Conservation (phyloP, 2,888 invertebrate genomes). For the Trichopria drosophilae region DNA sequence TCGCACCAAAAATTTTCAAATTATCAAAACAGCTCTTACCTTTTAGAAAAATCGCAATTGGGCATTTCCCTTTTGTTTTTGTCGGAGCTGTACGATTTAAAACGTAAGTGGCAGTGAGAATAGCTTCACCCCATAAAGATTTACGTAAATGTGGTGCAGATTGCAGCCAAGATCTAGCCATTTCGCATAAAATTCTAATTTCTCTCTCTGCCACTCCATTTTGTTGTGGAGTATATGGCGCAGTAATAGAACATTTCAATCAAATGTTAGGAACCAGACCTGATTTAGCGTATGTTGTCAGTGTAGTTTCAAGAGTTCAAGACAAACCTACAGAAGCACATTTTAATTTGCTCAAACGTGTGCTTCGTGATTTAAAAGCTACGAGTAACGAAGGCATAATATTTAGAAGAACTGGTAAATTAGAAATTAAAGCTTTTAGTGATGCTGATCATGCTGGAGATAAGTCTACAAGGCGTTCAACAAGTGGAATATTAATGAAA, state of each 20-base stretch:
- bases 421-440: no score
- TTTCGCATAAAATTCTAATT: slow-evolving; percentile 13
- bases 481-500: no score
- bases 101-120: slow-evolving; percentile 4
- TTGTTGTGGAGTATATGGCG: slow-evolving; percentile 16
- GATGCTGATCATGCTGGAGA: no score
- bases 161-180: slow-evolving; percentile 8
- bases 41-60: slow-evolving; percentile 8
- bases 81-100: slow-evolving; percentile 14
- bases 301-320: no score
- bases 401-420: no score
- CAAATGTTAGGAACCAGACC: no score
- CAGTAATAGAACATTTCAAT: slow-evolving; percentile 6
- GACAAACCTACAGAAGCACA: no score
- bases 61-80: slow-evolving; percentile 1
- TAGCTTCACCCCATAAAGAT: slow-evolving; percentile 13
- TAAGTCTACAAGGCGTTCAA: no score
- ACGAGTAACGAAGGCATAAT: no score
- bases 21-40: neutral
- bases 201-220: slow-evolving; percentile 13
- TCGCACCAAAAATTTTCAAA: slow-evolving; percentile 14
- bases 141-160: slow-evolving; percentile 3
- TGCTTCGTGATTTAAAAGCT: no score
- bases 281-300: no score
- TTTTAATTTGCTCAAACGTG: no score